Percentiles rank a stretch among this genome's conserved stretches.
phyloP scores from a whole-genome alignment of 2,113 vertebrate species.

The Chrysochloris asiatica region DNA sequence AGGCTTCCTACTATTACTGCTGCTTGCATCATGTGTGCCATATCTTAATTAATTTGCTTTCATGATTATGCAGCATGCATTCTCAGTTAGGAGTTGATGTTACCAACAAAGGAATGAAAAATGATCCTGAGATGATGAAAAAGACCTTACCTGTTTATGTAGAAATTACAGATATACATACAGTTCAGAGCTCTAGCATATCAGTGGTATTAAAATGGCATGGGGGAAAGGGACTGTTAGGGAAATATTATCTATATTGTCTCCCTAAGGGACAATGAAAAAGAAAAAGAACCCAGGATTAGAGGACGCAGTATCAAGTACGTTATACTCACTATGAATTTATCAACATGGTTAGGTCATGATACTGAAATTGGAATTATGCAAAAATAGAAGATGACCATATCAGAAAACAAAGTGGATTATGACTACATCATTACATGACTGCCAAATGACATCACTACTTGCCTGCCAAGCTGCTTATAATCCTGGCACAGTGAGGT shows the following conservation, averaged over 20 bases:
- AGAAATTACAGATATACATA: not conserved
- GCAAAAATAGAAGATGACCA: no score
- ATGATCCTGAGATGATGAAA: not conserved
- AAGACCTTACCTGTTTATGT: not conserved
- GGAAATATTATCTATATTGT: not conserved
- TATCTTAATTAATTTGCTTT: no score
- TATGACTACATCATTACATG: no score
- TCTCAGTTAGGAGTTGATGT: not conserved
- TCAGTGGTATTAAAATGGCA: not conserved
- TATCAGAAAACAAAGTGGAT: no score
- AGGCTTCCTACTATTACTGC: no score
- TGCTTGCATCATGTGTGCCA: no score
- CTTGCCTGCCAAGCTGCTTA: no score
- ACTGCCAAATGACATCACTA: no score
- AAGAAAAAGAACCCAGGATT: slow-evolving; percentile 3
- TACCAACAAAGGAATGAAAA: not conserved
- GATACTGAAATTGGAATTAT: no score
- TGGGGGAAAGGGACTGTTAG: not conserved
- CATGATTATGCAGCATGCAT: not conserved
- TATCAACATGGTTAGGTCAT: no score
- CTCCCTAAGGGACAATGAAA: not conserved
- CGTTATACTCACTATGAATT: no score
- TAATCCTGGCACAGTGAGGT: no score
- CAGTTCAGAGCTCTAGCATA: not conserved
- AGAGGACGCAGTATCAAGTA: not conserved